Percentiles rank a stretch among this genome's conserved stretches.
phyloP scores from a whole-genome alignment of 1,140 invertebrate genomes.

The roundworm (Caenorhabditis elegans) region WBcel235 BX284602.5:13041501-13042000 shows the following conservation, averaged over 20 bases:
- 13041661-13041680: too few relatives aligned
- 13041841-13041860: background rate
- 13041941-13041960: too few relatives aligned
- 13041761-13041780: slow-evolving; percentile 51
- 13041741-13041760: slow-evolving; percentile 47
- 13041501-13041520: slow-evolving; percentile 60
- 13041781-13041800: slow-evolving; percentile 33
- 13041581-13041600: slow-evolving; percentile 55
- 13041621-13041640: slow-evolving; percentile 53
- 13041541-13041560: slow-evolving; percentile 12
- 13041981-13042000: too few relatives aligned
- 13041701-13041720: slow-evolving; percentile 45
- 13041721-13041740: background rate
- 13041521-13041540: slow-evolving; percentile 54
- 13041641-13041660: too few relatives aligned
- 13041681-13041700: slow-evolving; percentile 46
- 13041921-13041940: too few relatives aligned
- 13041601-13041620: slow-evolving; percentile 29
- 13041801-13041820: background rate
- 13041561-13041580: slow-evolving; percentile 54
- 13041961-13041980: too few relatives aligned
- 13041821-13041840: background rate
- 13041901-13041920: too few relatives aligned
- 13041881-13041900: too few relatives aligned
- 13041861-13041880: background rate